These are phyloP conservation scores for Apomyelois bistriatella DNA, from an alignment of 2,888 invertebrate genomes.

Conservation along the genomic window DNA sequence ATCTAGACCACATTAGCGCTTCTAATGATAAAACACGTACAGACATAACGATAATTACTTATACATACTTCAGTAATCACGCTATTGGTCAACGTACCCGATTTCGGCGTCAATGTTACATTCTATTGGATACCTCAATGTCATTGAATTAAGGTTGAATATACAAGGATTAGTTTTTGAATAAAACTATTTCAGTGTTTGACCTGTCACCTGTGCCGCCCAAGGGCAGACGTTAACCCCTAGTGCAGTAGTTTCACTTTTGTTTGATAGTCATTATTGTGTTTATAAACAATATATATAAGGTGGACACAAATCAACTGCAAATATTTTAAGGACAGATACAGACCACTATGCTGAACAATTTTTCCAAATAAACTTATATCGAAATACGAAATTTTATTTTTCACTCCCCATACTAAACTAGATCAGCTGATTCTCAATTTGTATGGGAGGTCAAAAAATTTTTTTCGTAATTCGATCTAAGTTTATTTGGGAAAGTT, in stretches of 20 bases:
- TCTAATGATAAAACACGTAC: constrained; percentile 4
- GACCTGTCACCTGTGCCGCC: constrained; percentile 1
- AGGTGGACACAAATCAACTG: too few relatives aligned
- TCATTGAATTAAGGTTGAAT: neutral
- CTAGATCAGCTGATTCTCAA: too few relatives aligned
- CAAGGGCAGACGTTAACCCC: constrained; percentile 6
- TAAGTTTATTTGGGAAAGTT: too few relatives aligned
- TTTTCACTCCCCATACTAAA: too few relatives aligned
- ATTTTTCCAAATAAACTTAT: too few relatives aligned
- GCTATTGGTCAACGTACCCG: constrained; percentile 11
- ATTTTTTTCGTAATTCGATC: too few relatives aligned
- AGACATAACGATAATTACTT: neutral
- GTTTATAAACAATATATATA: too few relatives aligned
- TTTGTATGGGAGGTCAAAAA: too few relatives aligned
- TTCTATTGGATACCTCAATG: neutral
- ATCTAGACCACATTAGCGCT: neutral
- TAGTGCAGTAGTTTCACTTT: neutral
- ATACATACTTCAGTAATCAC: constrained; percentile 1
- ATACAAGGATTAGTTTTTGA: neutral
- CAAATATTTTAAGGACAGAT: too few relatives aligned
- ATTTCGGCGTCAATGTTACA: neutral
- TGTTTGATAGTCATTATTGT: too few relatives aligned
- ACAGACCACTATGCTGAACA: too few relatives aligned
- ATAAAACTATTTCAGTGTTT: neutral
- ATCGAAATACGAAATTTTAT: too few relatives aligned